phyloP scores from a whole-genome alignment of 2,113 vertebrate species.

The Acanthisitta chloris region DNA sequence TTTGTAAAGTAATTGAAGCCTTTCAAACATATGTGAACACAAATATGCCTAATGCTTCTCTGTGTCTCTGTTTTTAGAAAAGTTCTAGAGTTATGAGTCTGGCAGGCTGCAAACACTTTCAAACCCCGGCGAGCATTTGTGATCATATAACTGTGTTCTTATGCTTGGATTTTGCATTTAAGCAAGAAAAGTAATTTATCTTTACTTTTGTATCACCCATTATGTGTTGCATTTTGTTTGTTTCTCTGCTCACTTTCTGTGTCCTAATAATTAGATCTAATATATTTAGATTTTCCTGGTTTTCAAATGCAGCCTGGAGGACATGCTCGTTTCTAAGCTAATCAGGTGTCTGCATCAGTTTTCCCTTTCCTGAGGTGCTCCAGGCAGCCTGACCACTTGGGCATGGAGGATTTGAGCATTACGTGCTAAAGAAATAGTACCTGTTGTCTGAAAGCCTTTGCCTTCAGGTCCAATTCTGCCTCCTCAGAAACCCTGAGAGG shows the following conservation, averaged over 20 bases:
- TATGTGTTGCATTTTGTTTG: neutral
- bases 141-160: neutral
- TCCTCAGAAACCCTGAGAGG: neutral
- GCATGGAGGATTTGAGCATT: neutral
- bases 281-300: neutral
- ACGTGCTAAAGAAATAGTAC: neutral
- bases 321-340: neutral
- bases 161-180: neutral
- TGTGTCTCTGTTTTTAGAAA: neutral
- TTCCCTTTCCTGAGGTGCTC: neutral
- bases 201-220: neutral
- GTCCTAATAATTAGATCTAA: neutral
- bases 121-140: neutral
- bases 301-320: neutral
- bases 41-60: neutral
- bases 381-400: neutral
- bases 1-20: neutral
- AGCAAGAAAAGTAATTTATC: neutral
- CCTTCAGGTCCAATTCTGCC: neutral
- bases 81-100: neutral
- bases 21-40: neutral
- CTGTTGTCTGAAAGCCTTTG: neutral
- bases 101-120: neutral
- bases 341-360: neutral
- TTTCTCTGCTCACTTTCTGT: neutral